Conservation (phyloP, 2,113 vertebrate species). For the Lasiurus borealis region DNA sequence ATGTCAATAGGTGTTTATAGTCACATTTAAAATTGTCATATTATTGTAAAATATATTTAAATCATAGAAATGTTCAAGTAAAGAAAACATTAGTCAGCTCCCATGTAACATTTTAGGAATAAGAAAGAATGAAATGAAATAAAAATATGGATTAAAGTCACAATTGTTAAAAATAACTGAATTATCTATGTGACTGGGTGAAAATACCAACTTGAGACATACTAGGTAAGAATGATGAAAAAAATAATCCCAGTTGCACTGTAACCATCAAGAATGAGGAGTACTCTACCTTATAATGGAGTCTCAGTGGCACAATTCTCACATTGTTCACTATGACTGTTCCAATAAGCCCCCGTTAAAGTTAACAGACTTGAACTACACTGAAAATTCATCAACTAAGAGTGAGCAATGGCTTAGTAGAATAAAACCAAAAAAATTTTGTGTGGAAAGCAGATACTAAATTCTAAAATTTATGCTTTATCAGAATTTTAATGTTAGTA, state of each 20-base stretch:
- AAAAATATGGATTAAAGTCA: constrained; percentile 64
- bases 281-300: constrained; percentile 65
- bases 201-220: constrained; percentile 59
- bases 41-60: background rate
- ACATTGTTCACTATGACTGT: constrained; percentile 65
- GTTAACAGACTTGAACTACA: constrained; percentile 65
- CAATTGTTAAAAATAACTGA: constrained; percentile 65
- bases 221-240: constrained; percentile 32
- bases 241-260: constrained; percentile 38
- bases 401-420: background rate
- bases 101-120: constrained; percentile 33
- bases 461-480: background rate
- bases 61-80: background rate
- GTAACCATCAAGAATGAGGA: constrained; percentile 61
- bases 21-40: constrained; percentile 21
- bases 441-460: background rate
- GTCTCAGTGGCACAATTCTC: constrained; percentile 65
- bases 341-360: constrained; percentile 59
- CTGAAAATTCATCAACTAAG: constrained; percentile 59
- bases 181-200: constrained; percentile 46
- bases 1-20: background rate
- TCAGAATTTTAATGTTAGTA: background rate
- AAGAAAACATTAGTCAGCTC: constrained; percentile 9
- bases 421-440: constrained; percentile 1
- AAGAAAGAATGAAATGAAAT: constrained; percentile 56